These are phyloP conservation scores for Hycleus phaleratus DNA, from an alignment of 1,140 invertebrate species.

Conservation along the genomic window DNA sequence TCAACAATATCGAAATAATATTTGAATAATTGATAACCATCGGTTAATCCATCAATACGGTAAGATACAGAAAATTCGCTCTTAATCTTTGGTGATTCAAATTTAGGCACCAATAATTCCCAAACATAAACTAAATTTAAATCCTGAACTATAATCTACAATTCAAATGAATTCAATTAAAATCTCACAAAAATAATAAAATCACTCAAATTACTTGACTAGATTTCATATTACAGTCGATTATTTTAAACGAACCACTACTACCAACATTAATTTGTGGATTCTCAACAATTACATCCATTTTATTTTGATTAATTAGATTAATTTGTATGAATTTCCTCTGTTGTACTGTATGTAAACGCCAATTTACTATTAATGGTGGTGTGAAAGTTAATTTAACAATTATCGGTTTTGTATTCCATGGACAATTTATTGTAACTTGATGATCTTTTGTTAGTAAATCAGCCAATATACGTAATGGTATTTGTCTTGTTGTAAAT, in stretches of 20 bases:
- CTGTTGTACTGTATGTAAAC: conserved; percentile 71
- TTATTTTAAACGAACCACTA: conserved; percentile 47
- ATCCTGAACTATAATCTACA: conserved; percentile 54
- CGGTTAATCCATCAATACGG: conserved; percentile 38
- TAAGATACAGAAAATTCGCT: conserved; percentile 37
- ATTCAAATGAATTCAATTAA: conserved; percentile 1
- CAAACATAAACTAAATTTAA: conserved; percentile 75
- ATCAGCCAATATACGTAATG: conserved; percentile 61
- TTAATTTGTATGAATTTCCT: conserved; percentile 75
- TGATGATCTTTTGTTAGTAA: conserved; percentile 68
- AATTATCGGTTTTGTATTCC: conserved; percentile 58
- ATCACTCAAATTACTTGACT: conserved; percentile 37
- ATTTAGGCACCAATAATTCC: conserved; percentile 52
- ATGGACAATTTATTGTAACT: conserved; percentile 63
- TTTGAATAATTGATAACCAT: conserved; percentile 43
- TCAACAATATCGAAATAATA: conserved; percentile 55
- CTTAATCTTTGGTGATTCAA: conserved; percentile 22
- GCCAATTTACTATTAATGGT: conserved; percentile 69
- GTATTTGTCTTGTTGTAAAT: conserved; percentile 56
- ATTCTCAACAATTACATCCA: conserved; percentile 22
- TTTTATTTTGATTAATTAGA: conserved; percentile 52
- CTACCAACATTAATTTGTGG: conserved; percentile 42
- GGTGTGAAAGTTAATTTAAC: conserved; percentile 70
- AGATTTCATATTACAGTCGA: conserved; percentile 55
- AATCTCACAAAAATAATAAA: background rate